These are phyloP conservation scores for Brenthis ino DNA, from an alignment of 2,888 invertebrate genomes.

Conservation along the genomic window DNA sequence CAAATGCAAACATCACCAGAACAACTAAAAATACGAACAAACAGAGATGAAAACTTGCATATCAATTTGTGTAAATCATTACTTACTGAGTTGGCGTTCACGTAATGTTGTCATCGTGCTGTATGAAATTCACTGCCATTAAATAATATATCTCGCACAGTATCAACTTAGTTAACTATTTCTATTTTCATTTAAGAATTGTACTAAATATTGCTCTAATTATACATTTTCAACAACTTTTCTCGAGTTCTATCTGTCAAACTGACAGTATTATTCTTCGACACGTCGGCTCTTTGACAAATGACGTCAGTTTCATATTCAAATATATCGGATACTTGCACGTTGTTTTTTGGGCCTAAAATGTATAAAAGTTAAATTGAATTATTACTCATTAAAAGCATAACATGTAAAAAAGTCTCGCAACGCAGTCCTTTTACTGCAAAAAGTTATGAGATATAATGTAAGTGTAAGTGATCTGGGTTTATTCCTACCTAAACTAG, in stretches of 20 bases:
- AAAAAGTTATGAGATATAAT: too few species aligned
- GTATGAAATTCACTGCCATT: slow-evolving; percentile 46
- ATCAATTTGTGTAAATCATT: neutral
- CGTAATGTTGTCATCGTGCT: slow-evolving; percentile 85
- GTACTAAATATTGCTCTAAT: slow-evolving; percentile 2
- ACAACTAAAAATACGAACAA: too few species aligned
- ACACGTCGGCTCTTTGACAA: slow-evolving; percentile 29
- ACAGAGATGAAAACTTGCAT: neutral
- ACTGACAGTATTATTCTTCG: slow-evolving; percentile 26
- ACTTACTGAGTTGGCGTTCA: slow-evolving; percentile 87
- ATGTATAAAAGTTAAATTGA: too few species aligned
- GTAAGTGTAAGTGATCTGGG: too few species aligned
- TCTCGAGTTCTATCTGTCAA: slow-evolving; percentile 24
- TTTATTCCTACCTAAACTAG: too few species aligned
- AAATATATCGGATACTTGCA: slow-evolving; percentile 10
- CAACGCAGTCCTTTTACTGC: too few species aligned
- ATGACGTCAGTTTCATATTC: neutral
- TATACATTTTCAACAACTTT: slow-evolving; percentile 9
- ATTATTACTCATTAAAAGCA: too few species aligned
- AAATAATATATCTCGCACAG: slow-evolving; percentile 37
- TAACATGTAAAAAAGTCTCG: too few species aligned
- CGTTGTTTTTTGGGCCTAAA: too few species aligned
- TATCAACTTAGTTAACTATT: neutral
- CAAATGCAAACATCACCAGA: too few species aligned
- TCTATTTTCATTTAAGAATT: slow-evolving; percentile 11